These are phyloP conservation scores for Dioctria rufipes DNA, from an alignment of 2,888 invertebrate species.

Conservation along the genomic window DNA sequence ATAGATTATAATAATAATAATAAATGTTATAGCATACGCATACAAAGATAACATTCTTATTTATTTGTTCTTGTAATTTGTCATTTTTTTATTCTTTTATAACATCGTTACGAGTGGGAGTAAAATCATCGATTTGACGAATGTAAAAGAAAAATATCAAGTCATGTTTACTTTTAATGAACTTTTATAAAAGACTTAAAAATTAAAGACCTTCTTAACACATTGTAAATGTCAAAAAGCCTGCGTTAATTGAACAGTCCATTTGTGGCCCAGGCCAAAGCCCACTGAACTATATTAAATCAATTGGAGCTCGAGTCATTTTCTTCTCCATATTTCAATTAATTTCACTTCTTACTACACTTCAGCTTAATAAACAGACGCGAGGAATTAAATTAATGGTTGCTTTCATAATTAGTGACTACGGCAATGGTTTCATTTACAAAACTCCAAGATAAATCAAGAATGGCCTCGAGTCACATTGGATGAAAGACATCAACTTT, in stretches of 20 bases:
- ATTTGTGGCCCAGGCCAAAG: neutral
- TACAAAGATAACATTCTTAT: too few relatives aligned
- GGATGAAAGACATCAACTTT: conserved; percentile 17
- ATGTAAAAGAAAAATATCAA: neutral
- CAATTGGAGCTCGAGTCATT: conserved; percentile 35
- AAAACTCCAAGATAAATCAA: conserved; percentile 29
- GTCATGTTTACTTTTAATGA: too few relatives aligned
- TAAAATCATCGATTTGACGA: conserved; percentile 12
- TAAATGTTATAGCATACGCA: too few relatives aligned
- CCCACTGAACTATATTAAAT: conserved; percentile 38
- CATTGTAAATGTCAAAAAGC: neutral
- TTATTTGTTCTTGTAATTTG: too few relatives aligned
- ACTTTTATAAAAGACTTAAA: neutral
- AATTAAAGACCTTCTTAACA: conserved; percentile 5
- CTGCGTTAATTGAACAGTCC: conserved; percentile 12
- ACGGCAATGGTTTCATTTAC: conserved; percentile 45
- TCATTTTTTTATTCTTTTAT: too few relatives aligned
- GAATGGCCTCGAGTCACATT: conserved; percentile 30
- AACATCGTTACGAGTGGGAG: neutral
- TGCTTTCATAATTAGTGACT: conserved; percentile 54
- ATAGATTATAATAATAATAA: too few relatives aligned
- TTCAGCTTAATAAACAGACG: conserved; percentile 29
- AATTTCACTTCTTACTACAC: conserved; percentile 32
- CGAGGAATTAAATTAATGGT: conserved; percentile 57
- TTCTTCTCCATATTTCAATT: conserved; percentile 47